A percentile compares a stretch with the other conserved stretches of the same genome.
Conservation (phyloP, 2,888 invertebrate species). For the Heteropelma amictum region DNA sequence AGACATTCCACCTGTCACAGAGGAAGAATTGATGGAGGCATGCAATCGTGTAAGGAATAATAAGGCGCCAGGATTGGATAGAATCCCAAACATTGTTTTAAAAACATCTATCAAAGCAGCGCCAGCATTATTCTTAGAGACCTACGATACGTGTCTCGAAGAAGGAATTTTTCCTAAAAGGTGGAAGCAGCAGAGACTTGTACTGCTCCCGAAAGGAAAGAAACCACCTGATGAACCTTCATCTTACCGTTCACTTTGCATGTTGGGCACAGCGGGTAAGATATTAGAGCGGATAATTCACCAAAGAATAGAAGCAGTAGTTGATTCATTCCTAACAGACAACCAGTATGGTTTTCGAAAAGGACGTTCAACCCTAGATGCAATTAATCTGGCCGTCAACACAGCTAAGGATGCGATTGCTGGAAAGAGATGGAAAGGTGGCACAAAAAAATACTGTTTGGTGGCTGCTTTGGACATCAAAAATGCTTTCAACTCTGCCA, state of each 20-base stretch:
- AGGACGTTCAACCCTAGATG: slow-evolving; percentile 49
- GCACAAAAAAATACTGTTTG: slow-evolving; percentile 19
- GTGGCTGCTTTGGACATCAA: slow-evolving; percentile 46
- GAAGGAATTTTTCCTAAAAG: slow-evolving; percentile 52
- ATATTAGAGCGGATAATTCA: slow-evolving; percentile 45
- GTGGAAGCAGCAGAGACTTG: slow-evolving; percentile 52
- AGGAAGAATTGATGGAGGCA: neutral
- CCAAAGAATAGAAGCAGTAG: slow-evolving; percentile 14
- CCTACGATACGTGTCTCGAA: slow-evolving; percentile 37
- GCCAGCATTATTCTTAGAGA: slow-evolving; percentile 52
- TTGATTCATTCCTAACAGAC: neutral
- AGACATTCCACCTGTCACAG: neutral
- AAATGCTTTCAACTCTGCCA: slow-evolving; percentile 61
- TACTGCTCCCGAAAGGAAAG: slow-evolving; percentile 55
- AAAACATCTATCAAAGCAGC: slow-evolving; percentile 44
- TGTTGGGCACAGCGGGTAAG: slow-evolving; percentile 56
- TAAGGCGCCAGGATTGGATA: slow-evolving; percentile 58
- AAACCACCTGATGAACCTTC: slow-evolving; percentile 50
- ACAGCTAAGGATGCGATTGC: slow-evolving; percentile 40
- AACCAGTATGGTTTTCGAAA: slow-evolving; percentile 53
- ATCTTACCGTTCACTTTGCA: slow-evolving; percentile 48
- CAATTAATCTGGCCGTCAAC: slow-evolving; percentile 24
- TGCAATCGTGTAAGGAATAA: neutral
- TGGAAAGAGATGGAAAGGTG: slow-evolving; percentile 43
- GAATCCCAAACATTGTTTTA: slow-evolving; percentile 55